Conservation (phyloP, 2,797 vertebrate species). For the Thunnus albacares region DNA sequence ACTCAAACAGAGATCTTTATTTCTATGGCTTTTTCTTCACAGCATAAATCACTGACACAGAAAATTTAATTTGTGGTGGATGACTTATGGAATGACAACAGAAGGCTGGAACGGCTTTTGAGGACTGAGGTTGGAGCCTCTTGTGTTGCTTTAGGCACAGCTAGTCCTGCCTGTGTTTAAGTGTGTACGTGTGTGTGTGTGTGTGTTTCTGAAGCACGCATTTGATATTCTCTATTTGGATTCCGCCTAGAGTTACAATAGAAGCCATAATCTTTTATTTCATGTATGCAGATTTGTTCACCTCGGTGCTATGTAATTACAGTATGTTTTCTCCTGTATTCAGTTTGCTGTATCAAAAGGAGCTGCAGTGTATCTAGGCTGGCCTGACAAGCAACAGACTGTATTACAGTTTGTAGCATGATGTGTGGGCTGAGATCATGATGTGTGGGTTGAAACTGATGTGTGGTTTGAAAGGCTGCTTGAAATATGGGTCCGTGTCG, state of each 20-base stretch:
- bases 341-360: slow-evolving; percentile 25
- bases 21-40: slow-evolving; percentile 70
- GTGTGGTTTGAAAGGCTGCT: slow-evolving; percentile 63
- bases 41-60: slow-evolving; percentile 81
- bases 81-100: slow-evolving; percentile 85
- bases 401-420: slow-evolving; percentile 30
- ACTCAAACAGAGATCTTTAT: slow-evolving; percentile 62
- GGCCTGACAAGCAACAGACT: not conserved
- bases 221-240: slow-evolving; percentile 47
- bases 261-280: slow-evolving; percentile 34
- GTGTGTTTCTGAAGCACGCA: slow-evolving; percentile 17
- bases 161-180: slow-evolving; percentile 19
- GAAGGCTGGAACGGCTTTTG: slow-evolving; percentile 71
- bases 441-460: slow-evolving; percentile 62
- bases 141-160: slow-evolving; percentile 79
- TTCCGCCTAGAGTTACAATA: slow-evolving; percentile 42
- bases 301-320: slow-evolving; percentile 31
- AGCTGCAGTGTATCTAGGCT: not conserved
- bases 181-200: slow-evolving; percentile 39
- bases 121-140: slow-evolving; percentile 72
- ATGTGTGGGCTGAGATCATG: slow-evolving; percentile 72
- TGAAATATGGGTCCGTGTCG: slow-evolving; percentile 60
- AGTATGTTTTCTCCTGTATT: not conserved
- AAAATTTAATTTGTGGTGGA: slow-evolving; percentile 80
- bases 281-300: slow-evolving; percentile 33